phyloP scores from a whole-genome alignment of 2,113 vertebrate species.

The Notarius quadriscutis region DNA sequence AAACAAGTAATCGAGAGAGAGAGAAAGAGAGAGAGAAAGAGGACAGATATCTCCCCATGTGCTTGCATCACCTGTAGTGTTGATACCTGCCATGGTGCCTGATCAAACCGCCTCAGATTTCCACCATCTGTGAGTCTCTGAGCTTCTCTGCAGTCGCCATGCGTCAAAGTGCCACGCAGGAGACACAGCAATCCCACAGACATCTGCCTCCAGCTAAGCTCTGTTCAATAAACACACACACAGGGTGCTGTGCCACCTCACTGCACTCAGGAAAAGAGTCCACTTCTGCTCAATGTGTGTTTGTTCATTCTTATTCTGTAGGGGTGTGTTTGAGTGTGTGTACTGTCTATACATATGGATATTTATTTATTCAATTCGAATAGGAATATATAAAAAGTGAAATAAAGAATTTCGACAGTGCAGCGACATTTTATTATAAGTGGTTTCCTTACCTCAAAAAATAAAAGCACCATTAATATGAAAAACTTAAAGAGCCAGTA shows the following conservation, averaged over 20 bases:
- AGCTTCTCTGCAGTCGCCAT: constrained; percentile 34
- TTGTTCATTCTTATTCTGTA: constrained; percentile 4
- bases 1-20: constrained; percentile 2
- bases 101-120: constrained; percentile 50
- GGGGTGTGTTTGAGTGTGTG: background rate
- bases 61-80: constrained; percentile 44
- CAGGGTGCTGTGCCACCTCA: constrained; percentile 26
- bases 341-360: background rate
- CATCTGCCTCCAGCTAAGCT: constrained; percentile 48
- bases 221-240: constrained; percentile 40
- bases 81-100: constrained; percentile 40
- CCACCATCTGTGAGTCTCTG: constrained; percentile 47
- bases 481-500: background rate
- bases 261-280: constrained; percentile 6
- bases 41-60: background rate
- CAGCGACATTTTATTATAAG: background rate
- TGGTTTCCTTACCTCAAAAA: background rate
- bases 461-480: too few species aligned
- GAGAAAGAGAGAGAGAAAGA: background rate
- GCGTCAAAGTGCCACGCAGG: constrained; percentile 41
- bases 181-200: constrained; percentile 41
- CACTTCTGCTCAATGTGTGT: background rate
- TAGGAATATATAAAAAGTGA: background rate
- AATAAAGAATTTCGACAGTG: too few species aligned
- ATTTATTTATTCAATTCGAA: background rate